Evolutionary conservation across 2,113 vertebrate species (phyloP).

Genomic region (Rynchops niger): DNA sequence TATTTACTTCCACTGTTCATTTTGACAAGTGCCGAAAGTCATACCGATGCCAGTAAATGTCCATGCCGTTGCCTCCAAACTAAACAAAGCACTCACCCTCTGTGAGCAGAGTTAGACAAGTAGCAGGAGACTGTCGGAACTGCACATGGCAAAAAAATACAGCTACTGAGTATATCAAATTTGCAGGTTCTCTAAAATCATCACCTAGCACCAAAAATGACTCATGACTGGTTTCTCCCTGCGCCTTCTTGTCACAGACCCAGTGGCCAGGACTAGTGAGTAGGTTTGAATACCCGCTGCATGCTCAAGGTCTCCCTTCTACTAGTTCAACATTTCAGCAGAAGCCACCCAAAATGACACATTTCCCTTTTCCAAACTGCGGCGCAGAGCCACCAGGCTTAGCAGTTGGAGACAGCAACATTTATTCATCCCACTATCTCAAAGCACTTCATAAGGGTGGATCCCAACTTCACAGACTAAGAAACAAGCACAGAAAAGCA

Average conservation of each 20-base stretch:
- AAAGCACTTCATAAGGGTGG: neutral
- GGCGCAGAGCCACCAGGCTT: neutral
- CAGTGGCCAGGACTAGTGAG: neutral
- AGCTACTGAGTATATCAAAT: neutral
- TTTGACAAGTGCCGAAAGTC: neutral
- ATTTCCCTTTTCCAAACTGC: neutral
- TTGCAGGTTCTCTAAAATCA: neutral
- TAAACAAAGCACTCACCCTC: neutral
- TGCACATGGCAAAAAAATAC: neutral
- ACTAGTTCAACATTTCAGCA: neutral
- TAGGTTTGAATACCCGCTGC: fast-evolving
- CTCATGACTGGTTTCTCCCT: neutral
- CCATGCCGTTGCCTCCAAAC: fast-evolving
- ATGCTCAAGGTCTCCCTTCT: neutral
- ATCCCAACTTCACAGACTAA: neutral
- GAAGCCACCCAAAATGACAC: neutral
- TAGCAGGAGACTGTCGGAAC: neutral
- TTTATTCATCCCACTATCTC: neutral
- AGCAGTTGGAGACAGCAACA: neutral
- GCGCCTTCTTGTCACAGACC: neutral
- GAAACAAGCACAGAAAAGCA: neutral
- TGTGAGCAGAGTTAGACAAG: neutral
- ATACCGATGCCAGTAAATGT: fast-evolving
- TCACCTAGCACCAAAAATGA: neutral
- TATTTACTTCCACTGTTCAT: neutral